Evolutionary conservation across 2,797 vertebrate genomes (phyloP).

Genomic region (Sebastiscus tertius): DNA sequence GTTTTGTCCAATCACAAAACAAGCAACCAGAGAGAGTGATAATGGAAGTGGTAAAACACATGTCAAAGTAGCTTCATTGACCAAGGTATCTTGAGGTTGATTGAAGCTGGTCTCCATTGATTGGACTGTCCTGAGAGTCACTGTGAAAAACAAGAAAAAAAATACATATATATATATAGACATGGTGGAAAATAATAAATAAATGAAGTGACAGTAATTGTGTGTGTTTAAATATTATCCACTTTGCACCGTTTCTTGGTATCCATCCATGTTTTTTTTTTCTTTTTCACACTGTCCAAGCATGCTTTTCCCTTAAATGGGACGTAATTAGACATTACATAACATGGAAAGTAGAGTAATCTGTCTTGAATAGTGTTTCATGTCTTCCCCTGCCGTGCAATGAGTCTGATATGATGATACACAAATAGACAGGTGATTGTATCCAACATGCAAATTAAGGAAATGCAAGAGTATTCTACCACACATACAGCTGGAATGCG

Average conservation of each 20-base stretch:
- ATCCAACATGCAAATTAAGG: constrained; percentile 45
- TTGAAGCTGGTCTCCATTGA: background rate
- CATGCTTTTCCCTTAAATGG: background rate
- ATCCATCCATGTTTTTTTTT: background rate
- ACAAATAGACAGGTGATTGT: constrained; percentile 42
- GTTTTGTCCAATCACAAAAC: background rate
- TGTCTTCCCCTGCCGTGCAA: background rate
- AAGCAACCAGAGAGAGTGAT: background rate
- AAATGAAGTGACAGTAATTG: background rate
- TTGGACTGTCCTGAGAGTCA: background rate
- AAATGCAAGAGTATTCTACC: constrained; percentile 31
- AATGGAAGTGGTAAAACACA: background rate
- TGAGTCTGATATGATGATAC: constrained; percentile 33
- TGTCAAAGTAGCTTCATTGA: background rate
- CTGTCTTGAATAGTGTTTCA: constrained; percentile 9
- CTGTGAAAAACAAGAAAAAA: background rate
- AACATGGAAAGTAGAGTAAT: constrained; percentile 12
- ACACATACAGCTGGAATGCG: constrained; percentile 23
- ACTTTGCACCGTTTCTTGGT: background rate
- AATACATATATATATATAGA: background rate
- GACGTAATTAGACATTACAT: background rate
- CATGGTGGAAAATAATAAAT: background rate
- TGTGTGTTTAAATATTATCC: background rate
- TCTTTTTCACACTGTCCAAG: background rate
- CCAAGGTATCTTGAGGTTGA: background rate